Conservation (phyloP, 2,113 vertebrate species). For the Alexandromys fortis region DNA sequence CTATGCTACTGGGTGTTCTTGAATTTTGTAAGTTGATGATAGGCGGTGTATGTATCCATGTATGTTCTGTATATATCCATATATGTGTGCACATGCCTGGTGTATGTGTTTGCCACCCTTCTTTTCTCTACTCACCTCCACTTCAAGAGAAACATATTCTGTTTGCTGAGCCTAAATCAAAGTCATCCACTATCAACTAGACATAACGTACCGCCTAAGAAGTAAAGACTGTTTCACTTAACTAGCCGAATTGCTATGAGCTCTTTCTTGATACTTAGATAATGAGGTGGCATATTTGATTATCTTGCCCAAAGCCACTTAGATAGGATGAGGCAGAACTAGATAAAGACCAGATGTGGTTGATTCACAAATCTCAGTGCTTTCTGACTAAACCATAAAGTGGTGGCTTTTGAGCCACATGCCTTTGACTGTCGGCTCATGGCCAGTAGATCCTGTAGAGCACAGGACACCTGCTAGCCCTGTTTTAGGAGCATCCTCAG, state of each 20-base stretch:
- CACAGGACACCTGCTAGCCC: not conserved
- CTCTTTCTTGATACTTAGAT: not conserved
- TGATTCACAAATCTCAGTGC: not conserved
- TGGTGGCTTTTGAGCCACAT: not conserved
- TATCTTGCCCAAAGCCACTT: not conserved
- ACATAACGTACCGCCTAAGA: not conserved
- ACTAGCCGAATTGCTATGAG: not conserved
- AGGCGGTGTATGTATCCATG: not conserved
- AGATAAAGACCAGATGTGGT: not conserved
- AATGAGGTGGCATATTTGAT: not conserved
- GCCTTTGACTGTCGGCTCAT: not conserved
- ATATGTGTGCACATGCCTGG: not conserved
- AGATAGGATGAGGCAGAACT: not conserved
- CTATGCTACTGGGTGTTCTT: not conserved
- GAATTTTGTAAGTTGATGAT: not conserved
- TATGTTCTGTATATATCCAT: not conserved
- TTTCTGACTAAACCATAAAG: not conserved
- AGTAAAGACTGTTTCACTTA: slow-evolving; percentile 27
- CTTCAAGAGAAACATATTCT: not conserved
- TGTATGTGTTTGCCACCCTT: not conserved
- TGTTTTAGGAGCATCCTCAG: not conserved
- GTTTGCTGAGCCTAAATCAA: not conserved
- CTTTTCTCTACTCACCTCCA: not conserved
- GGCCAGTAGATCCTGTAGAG: not conserved
- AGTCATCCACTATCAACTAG: not conserved